These are phyloP conservation scores for Orius laevigatus DNA, from an alignment of 1,140 invertebrate species.

Conservation along the genomic window DNA sequence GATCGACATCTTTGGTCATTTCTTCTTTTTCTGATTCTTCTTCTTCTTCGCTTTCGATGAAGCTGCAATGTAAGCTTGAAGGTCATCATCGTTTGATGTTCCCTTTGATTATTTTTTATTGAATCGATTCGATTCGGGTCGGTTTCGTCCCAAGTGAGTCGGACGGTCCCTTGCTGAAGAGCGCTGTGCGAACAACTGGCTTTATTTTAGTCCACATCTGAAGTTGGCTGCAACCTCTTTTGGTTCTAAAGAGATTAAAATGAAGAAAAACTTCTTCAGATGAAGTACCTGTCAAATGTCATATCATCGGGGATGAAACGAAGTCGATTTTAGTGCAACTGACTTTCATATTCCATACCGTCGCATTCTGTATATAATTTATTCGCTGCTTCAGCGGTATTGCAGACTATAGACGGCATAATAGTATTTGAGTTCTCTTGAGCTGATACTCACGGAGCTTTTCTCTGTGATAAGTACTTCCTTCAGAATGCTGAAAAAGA, in stretches of 20 bases:
- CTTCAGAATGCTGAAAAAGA: slow-evolving; percentile 35
- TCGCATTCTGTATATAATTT: slow-evolving; percentile 91
- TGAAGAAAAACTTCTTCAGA: too few species aligned
- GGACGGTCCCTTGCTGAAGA: slow-evolving; percentile 70
- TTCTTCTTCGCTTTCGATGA: slow-evolving; percentile 40
- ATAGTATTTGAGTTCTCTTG: slow-evolving; percentile 85
- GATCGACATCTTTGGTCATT: not conserved
- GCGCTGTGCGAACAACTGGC: slow-evolving; percentile 76
- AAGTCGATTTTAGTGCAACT: slow-evolving; percentile 78
- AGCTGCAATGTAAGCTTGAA: slow-evolving; percentile 63
- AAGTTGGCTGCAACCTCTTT: slow-evolving; percentile 51
- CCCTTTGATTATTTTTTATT: slow-evolving; percentile 25
- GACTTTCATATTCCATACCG: slow-evolving; percentile 87
- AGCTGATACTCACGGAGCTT: slow-evolving; percentile 87
- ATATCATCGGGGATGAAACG: slow-evolving; percentile 88
- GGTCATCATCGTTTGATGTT: slow-evolving; percentile 43
- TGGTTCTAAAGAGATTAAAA: slow-evolving; percentile 47
- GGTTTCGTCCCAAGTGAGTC: slow-evolving; percentile 90
- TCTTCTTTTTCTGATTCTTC: slow-evolving; percentile 9
- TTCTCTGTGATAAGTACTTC: slow-evolving; percentile 63
- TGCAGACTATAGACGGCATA: slow-evolving; percentile 88
- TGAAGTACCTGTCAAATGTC: slow-evolving; percentile 64
- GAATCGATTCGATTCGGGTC: slow-evolving; percentile 57
- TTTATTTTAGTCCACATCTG: slow-evolving; percentile 64
- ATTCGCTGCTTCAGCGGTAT: slow-evolving; percentile 66